Evolutionary conservation across 2,113 vertebrate species (phyloP).

Genomic region (Chaetorhynchus papuensis): DNA sequence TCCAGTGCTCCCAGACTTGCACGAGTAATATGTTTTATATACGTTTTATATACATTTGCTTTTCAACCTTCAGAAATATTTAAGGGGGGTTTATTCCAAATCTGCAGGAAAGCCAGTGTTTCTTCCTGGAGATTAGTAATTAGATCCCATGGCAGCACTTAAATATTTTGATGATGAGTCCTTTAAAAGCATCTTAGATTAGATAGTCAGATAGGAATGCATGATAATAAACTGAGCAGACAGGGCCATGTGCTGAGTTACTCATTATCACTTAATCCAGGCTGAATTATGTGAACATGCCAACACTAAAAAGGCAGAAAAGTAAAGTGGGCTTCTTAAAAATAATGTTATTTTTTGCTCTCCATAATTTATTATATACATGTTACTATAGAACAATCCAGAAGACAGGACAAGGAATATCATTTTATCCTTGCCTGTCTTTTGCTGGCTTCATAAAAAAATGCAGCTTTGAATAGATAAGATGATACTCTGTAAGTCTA

Average conservation of each 20-base stretch:
- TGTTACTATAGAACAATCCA: background rate
- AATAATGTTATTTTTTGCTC: background rate
- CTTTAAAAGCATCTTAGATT: slow-evolving; percentile 42
- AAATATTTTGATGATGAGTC: background rate
- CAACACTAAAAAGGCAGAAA: background rate
- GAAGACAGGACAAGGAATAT: background rate
- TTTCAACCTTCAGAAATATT: background rate
- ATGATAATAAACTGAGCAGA: slow-evolving; percentile 1
- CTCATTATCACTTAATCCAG: background rate
- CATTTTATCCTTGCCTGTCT: background rate
- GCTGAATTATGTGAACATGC: background rate
- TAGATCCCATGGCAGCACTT: slow-evolving; percentile 24
- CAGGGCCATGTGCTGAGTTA: background rate
- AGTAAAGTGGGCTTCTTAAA: background rate
- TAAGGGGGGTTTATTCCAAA: background rate
- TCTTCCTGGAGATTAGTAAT: slow-evolving; percentile 46
- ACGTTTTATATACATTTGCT: background rate
- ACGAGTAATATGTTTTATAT: background rate
- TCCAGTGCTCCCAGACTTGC: background rate
- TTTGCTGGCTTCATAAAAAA: background rate
- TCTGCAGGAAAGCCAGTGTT: background rate
- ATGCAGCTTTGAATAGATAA: background rate
- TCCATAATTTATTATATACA: background rate
- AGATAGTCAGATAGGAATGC: slow-evolving; percentile 49
- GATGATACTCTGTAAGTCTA: background rate